A percentile compares a stretch with the other conserved stretches of the same genome.
These are phyloP conservation scores for Chaenogobius annularis DNA, from an alignment of 2,113 vertebrate species.

Conservation along the genomic window DNA sequence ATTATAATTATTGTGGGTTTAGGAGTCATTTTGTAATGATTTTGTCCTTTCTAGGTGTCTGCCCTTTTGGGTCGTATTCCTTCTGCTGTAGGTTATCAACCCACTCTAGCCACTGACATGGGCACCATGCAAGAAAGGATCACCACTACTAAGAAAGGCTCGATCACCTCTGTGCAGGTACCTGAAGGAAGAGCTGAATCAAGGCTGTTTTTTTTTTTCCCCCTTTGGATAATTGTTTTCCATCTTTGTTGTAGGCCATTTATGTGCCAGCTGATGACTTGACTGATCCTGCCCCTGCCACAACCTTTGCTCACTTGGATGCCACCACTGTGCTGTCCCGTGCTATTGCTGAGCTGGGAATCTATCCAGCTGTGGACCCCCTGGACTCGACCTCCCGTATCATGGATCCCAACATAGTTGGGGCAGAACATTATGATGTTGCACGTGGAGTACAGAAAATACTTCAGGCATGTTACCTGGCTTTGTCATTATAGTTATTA, in stretches of 20 bases:
- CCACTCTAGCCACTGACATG: slow-evolving; percentile 98
- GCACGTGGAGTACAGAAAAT: slow-evolving; percentile 97
- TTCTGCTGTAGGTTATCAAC: slow-evolving; percentile 97
- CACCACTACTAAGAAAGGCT: slow-evolving; percentile 97
- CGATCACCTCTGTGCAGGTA: slow-evolving; percentile 91
- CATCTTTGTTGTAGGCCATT: slow-evolving; percentile 79
- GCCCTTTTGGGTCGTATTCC: slow-evolving; percentile 97
- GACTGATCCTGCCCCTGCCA: slow-evolving; percentile 96
- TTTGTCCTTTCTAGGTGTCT: slow-evolving; percentile 81
- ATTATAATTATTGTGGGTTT: neutral
- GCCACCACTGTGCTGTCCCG: slow-evolving; percentile 97
- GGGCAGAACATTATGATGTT: slow-evolving; percentile 91
- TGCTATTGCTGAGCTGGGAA: slow-evolving; percentile 94
- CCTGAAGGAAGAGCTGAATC: neutral
- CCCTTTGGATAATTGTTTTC: no score
- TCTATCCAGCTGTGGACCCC: slow-evolving; percentile 96
- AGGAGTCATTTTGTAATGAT: neutral
- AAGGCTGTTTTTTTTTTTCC: neutral
- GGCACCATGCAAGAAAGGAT: slow-evolving; percentile 99
- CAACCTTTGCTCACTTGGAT: slow-evolving; percentile 98
- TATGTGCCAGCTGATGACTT: slow-evolving; percentile 97
- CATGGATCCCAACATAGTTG: slow-evolving; percentile 99
- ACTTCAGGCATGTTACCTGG: slow-evolving; percentile 79
- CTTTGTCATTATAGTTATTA: no score
- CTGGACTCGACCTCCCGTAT: slow-evolving; percentile 97